Percentiles rank a stretch among this genome's conserved stretches.
These are phyloP conservation scores for Andrena trimmerana DNA, from an alignment of 2,888 invertebrate species.

Conservation along the genomic window DNA sequence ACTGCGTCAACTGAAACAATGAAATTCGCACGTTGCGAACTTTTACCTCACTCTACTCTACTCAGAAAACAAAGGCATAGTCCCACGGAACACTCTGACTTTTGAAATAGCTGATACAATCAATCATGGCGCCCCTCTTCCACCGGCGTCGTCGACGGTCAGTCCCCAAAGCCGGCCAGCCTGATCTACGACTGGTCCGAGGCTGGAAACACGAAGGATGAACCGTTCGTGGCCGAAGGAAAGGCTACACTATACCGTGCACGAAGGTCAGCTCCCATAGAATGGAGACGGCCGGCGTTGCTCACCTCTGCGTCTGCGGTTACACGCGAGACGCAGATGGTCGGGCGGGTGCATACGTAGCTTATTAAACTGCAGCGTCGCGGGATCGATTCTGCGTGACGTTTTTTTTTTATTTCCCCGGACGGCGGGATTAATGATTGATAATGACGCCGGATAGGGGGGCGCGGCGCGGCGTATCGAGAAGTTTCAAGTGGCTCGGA, in stretches of 20 bases:
- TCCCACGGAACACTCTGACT: too few relatives aligned
- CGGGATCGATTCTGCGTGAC: conserved; percentile 38
- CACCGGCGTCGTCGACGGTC: conserved; percentile 30
- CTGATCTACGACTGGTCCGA: conserved; percentile 57
- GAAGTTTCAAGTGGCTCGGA: conserved; percentile 1
- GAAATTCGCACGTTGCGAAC: too few relatives aligned
- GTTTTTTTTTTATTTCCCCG: not conserved
- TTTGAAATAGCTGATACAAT: not conserved
- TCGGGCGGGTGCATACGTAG: conserved; percentile 22
- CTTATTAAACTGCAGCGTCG: conserved; percentile 36
- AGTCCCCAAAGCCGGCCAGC: conserved; percentile 21
- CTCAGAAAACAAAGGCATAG: too few relatives aligned
- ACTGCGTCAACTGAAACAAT: too few relatives aligned
- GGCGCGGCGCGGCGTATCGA: not conserved
- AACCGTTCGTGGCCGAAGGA: conserved; percentile 49
- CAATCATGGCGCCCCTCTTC: not conserved
- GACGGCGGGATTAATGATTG: not conserved
- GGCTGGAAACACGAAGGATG: conserved; percentile 63
- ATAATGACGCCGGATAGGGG: not conserved
- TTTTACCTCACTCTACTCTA: too few relatives aligned
- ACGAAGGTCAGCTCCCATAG: conserved; percentile 67
- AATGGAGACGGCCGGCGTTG: conserved; percentile 56
- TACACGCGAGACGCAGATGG: conserved; percentile 52
- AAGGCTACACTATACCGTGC: conserved; percentile 57
- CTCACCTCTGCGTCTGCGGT: conserved; percentile 62